These are phyloP conservation scores for Drosophila nannoptera DNA, from an alignment of 1,140 invertebrate species.

Conservation along the genomic window DNA sequence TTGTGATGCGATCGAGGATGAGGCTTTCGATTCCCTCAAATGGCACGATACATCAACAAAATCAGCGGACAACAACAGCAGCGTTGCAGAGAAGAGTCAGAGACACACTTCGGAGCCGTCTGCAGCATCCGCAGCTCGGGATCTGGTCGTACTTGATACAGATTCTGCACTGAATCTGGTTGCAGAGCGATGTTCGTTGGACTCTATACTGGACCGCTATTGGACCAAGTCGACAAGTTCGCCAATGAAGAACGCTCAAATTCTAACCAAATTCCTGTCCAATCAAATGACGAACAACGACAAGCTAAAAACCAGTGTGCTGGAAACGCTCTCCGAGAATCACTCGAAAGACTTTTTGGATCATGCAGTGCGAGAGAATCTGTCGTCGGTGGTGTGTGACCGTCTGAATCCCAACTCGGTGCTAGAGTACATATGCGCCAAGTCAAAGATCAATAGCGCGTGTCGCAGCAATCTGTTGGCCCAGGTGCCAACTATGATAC, in stretches of 20 bases:
- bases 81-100: conserved; percentile 8
- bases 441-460: conserved; percentile 69
- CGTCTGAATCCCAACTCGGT: conserved; percentile 74
- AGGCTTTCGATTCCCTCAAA: conserved; percentile 54
- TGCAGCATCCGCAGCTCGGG: conserved; percentile 1
- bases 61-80: not conserved
- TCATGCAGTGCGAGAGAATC: conserved; percentile 76
- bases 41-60: conserved; percentile 61
- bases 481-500: conserved; percentile 63
- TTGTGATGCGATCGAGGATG: conserved; percentile 43
- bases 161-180: conserved; percentile 52
- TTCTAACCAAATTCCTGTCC: conserved; percentile 66
- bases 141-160: conserved; percentile 46
- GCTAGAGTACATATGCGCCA: conserved; percentile 77
- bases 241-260: conserved; percentile 44
- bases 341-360: conserved; percentile 77
- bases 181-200: conserved; percentile 54
- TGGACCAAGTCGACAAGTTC: conserved; percentile 37
- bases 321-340: conserved; percentile 78
- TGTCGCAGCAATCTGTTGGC: conserved; percentile 63
- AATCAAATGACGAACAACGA: conserved; percentile 63
- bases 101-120: not conserved
- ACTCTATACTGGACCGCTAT: conserved; percentile 65
- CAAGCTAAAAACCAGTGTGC: conserved; percentile 64
- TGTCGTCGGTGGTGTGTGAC: conserved; percentile 76